phyloP scores from a whole-genome alignment of 2,888 invertebrate species.

The Brenthis ino region DNA sequence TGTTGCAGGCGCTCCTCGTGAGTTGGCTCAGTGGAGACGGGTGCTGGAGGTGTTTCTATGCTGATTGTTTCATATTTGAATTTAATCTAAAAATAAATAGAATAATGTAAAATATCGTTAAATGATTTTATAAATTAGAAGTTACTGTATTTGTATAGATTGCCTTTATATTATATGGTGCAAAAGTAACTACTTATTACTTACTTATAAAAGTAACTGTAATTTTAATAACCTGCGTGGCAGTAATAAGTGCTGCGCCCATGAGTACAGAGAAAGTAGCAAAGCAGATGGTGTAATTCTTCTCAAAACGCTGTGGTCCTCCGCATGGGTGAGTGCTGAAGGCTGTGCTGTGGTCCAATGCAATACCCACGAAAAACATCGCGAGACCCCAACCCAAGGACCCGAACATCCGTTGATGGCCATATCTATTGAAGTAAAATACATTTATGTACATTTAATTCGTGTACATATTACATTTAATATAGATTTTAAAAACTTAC shows the following conservation, averaged over 20 bases:
- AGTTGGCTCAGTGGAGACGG: slow-evolving; percentile 83
- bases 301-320: slow-evolving; percentile 93
- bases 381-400: slow-evolving; percentile 99
- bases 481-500: no score
- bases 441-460: not conserved
- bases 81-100: slow-evolving; percentile 64
- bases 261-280: slow-evolving; percentile 98
- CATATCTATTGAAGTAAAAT: slow-evolving; percentile 83
- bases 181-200: not conserved
- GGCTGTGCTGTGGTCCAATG: slow-evolving; percentile 97
- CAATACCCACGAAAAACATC: slow-evolving; percentile 99
- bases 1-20: slow-evolving; percentile 91
- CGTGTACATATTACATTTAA: not conserved
- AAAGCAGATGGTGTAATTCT: slow-evolving; percentile 99
- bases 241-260: slow-evolving; percentile 95
- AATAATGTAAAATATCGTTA: not conserved
- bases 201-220: not conserved
- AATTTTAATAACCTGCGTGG: slow-evolving; percentile 88
- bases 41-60: slow-evolving; percentile 71
- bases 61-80: slow-evolving; percentile 84
- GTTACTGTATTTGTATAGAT: not conserved
- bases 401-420: slow-evolving; percentile 98
- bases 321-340: slow-evolving; percentile 97
- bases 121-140: not conserved
- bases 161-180: not conserved